Percentiles rank a stretch among this genome's conserved stretches.
phyloP scores from a whole-genome alignment of 2,113 vertebrate species.

The Muntiacus reevesi region DNA sequence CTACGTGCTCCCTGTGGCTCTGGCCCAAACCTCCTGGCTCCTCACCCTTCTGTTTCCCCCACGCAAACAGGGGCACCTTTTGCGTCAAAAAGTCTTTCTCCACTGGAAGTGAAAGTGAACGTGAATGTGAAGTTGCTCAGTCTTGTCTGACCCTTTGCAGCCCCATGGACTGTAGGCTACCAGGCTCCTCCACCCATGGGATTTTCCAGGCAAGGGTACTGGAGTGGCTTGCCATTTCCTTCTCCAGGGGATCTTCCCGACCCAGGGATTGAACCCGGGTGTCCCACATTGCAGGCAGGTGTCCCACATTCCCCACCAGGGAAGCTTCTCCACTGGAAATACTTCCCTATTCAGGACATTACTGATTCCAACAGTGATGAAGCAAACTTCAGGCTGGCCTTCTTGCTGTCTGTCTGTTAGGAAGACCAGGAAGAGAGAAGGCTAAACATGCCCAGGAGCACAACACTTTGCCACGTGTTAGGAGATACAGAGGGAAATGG shows the following conservation, averaged over 20 bases:
- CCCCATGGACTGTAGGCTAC: not conserved
- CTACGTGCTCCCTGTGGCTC: not conserved
- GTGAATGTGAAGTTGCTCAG: not conserved
- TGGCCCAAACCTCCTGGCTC: not conserved
- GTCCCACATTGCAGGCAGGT: not conserved
- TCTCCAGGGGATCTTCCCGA: not conserved
- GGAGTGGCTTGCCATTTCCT: not conserved
- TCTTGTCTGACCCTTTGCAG: not conserved
- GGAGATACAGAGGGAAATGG: not conserved
- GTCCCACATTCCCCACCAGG: not conserved
- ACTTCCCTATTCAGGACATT: not conserved
- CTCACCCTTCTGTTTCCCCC: constrained; percentile 18
- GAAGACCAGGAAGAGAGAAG: not conserved
- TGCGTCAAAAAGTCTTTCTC: not conserved
- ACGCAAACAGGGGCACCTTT: not conserved
- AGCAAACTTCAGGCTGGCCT: not conserved
- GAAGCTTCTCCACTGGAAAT: not conserved
- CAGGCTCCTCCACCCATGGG: not conserved
- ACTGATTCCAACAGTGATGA: not conserved
- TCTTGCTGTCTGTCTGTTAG: not conserved
- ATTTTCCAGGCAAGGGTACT: not conserved
- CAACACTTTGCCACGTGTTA: not conserved
- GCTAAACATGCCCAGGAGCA: not conserved
- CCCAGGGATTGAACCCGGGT: not conserved
- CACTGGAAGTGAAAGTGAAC: not conserved